Evolutionary conservation across 2,797 vertebrate genomes (phyloP).

Genomic region (Fundulus diaphanus): DNA sequence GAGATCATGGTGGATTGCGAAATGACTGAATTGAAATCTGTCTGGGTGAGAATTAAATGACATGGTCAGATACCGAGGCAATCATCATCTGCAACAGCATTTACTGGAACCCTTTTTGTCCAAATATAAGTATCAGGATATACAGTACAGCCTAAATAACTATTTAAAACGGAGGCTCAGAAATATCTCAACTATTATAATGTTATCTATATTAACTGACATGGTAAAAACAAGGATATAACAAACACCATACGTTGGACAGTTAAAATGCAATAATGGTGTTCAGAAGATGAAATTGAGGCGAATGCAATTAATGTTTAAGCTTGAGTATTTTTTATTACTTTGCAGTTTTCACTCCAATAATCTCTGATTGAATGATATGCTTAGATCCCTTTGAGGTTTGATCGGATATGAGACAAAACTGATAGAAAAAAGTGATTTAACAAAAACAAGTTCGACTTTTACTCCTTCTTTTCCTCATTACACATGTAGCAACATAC

Average conservation of each 20-base stretch:
- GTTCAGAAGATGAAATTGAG: conserved; percentile 33
- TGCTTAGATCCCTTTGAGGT: conserved; percentile 39
- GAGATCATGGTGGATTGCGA: conserved; percentile 47
- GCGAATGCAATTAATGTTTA: conserved; percentile 36
- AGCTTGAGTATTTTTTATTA: conserved; percentile 23
- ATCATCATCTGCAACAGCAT: conserved; percentile 38
- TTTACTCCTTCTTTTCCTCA: conserved; percentile 16
- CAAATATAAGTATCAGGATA: conserved; percentile 57
- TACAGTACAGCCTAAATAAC: conserved; percentile 54
- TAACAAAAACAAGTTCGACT: conserved; percentile 28
- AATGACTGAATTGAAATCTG: conserved; percentile 21
- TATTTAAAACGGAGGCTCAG: conserved; percentile 54
- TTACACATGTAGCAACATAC: conserved; percentile 13
- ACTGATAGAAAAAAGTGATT: conserved; percentile 31
- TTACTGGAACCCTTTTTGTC: conserved; percentile 48
- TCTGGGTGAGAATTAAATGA: conserved; percentile 30
- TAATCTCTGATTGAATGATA: conserved; percentile 31
- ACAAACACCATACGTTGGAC: conserved; percentile 52
- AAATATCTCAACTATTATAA: conserved; percentile 61
- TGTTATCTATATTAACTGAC: conserved; percentile 54
- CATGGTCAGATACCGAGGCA: conserved; percentile 57
- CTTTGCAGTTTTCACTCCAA: conserved; percentile 28
- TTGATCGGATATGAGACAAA: conserved; percentile 18
- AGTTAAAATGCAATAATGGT: conserved; percentile 59
- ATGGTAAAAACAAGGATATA: conserved; percentile 55